phyloP scores from a whole-genome alignment of 2,888 invertebrate genomes.

The Amphipoea lucens region DNA sequence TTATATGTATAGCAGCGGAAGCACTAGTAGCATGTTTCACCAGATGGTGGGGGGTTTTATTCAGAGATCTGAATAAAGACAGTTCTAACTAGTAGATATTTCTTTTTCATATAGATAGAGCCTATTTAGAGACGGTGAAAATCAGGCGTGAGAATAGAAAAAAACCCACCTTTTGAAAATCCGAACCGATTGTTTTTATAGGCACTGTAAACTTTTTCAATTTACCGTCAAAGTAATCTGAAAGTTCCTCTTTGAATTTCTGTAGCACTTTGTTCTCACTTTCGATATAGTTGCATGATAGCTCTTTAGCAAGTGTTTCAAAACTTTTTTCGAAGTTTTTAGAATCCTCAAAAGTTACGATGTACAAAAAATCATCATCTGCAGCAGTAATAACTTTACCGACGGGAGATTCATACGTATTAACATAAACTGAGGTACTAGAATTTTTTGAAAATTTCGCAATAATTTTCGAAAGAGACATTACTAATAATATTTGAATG shows the following conservation, averaged over 20 bases:
- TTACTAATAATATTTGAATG: not conserved
- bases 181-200: constrained; percentile 82
- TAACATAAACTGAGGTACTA: constrained; percentile 62
- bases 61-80: not conserved
- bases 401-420: constrained; percentile 75
- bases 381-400: constrained; percentile 80
- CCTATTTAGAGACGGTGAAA: not conserved
- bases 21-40: not conserved
- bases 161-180: constrained; percentile 83
- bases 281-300: constrained; percentile 73
- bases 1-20: not conserved
- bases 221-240: constrained; percentile 78
- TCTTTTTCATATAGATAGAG: not conserved
- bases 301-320: constrained; percentile 70
- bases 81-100: not conserved
- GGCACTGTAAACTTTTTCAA: constrained; percentile 80
- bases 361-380: constrained; percentile 79
- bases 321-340: constrained; percentile 79
- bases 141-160: not conserved
- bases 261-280: constrained; percentile 75
- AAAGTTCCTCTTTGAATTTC: constrained; percentile 75
- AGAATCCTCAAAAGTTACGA: constrained; percentile 80
- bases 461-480: constrained; percentile 39
- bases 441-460: constrained; percentile 38
- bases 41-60: too few relatives aligned